Conservation (phyloP, 2,113 vertebrate genomes). For the Telmatochromis sp. region DNA sequence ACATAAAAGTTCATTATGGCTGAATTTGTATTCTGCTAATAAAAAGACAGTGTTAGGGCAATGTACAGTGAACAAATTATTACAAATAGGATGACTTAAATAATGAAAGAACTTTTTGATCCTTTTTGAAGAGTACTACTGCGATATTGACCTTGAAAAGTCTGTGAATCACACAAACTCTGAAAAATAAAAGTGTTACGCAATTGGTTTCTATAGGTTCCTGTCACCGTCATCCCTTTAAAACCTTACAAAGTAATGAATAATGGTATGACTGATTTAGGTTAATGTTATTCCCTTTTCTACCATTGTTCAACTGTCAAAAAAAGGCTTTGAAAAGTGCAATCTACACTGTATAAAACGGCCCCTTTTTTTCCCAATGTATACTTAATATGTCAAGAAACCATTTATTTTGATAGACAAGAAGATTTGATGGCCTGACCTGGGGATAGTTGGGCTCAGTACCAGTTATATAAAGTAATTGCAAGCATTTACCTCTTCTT, state of each 20-base stretch:
- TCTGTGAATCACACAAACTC: background rate
- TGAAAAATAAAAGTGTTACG: background rate
- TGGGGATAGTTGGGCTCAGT: background rate
- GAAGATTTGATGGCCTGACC: background rate
- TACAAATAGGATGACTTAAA: background rate
- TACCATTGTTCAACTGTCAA: slow-evolving; percentile 7
- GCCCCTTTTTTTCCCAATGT: rapidly evolving
- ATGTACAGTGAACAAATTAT: background rate
- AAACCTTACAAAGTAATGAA: background rate
- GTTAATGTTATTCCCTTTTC: background rate
- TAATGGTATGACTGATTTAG: background rate
- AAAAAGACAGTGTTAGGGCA: background rate
- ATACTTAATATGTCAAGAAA: background rate
- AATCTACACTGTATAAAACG: background rate
- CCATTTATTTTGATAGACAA: background rate
- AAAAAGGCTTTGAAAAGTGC: background rate
- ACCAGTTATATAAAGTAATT: background rate
- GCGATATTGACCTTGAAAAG: background rate
- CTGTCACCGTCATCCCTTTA: background rate
- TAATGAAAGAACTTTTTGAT: background rate
- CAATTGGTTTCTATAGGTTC: background rate
- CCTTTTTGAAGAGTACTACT: background rate
- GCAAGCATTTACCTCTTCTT: background rate
- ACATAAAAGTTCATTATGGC: background rate
- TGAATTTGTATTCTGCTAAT: background rate